Base-by-base conservation (phyloP, 2,888 invertebrate species). In the Dasypolia templi region DNA sequence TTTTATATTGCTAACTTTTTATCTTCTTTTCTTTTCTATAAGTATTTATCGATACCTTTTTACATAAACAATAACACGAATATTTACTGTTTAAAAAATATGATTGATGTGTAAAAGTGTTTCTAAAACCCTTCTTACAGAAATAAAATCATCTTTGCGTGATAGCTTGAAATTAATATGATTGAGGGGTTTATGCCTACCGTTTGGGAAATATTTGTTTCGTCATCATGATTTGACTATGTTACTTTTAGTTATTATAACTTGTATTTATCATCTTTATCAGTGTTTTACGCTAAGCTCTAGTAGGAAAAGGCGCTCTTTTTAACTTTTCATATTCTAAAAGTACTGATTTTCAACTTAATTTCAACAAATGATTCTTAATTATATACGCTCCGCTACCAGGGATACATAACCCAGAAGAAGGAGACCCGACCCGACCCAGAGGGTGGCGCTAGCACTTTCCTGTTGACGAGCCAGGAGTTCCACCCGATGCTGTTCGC, bases 401-500 rank as follows among this genome's bases (percentile, higher is more conserved):
- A 97, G 97, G 99, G 99, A 26, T 99, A 97, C 91, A 98, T 99
- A 83, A 97, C 98, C 46, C 98, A 99, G 91, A 99, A 98, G 92
- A 97, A 97, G 89, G 98, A 99, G 91, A 97, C 97, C 71, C 97
- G 98, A 32, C 97, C 97, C 0, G 94, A 92, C 80, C 95, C 97
- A 2, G 94, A 95, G 0, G 94, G 94, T 0, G 91, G 89, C 0
- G 94, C 93, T 0, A 95, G 96, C 44, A 96, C 97, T 35, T 97
- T 96, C 90, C 97, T 98, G 64, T 96, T 97, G 69, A 97, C 98
- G 17, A 99, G 99, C 93, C 97, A 98, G 89, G 99, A 99, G 94
- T 99, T 99, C 94, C 99, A 99, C 94, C 99, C 99, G 0, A 97
- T 97, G 91, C 94, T 98, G 26, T 99, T 98, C 91, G 94, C 96